Conservation (phyloP, 2,113 vertebrate species). For the Verasper variegatus region DNA sequence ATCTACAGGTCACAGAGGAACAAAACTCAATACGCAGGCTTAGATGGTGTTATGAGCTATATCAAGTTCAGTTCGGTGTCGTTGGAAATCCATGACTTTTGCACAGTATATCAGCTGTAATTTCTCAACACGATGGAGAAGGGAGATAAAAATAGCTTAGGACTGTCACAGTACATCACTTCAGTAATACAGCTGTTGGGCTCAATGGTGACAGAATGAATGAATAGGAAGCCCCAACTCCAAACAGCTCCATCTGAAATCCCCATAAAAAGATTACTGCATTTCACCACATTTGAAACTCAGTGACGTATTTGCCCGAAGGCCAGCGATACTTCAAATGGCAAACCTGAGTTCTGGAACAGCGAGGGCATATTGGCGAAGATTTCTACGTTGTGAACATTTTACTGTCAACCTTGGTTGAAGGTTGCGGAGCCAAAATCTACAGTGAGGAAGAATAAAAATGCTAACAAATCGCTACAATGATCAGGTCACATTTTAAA, state of each 20-base stretch:
- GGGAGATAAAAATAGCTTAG: conserved; percentile 69
- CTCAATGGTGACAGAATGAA: conserved; percentile 63
- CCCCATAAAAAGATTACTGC: conserved; percentile 61
- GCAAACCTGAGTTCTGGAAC: conserved; percentile 37
- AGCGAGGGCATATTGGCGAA: conserved; percentile 17
- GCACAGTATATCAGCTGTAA: conserved; percentile 60
- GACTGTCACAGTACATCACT: conserved; percentile 67
- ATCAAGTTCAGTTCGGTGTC: conserved; percentile 61
- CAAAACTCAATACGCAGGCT: conserved; percentile 71
- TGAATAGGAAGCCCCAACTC: conserved; percentile 59
- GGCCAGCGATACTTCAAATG: conserved; percentile 34
- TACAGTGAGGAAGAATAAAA: not conserved
- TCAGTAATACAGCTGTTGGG: conserved; percentile 59
- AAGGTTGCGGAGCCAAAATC: not conserved
- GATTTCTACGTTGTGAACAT: conserved; percentile 1
- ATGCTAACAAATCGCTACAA: not conserved
- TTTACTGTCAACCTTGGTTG: conserved; percentile 24
- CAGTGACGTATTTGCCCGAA: conserved; percentile 42
- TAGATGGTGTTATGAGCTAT: conserved; percentile 66
- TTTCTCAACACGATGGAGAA: conserved; percentile 54
- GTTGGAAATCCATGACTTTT: conserved; percentile 64
- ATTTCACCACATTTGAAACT: conserved; percentile 64
- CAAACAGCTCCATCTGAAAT: conserved; percentile 64
- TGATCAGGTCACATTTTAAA: too few species aligned
- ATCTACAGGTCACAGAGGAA: conserved; percentile 76